These are phyloP conservation scores for Opisthograptis luteolata DNA, from an alignment of 2,888 invertebrate genomes.

Conservation along the genomic window DNA sequence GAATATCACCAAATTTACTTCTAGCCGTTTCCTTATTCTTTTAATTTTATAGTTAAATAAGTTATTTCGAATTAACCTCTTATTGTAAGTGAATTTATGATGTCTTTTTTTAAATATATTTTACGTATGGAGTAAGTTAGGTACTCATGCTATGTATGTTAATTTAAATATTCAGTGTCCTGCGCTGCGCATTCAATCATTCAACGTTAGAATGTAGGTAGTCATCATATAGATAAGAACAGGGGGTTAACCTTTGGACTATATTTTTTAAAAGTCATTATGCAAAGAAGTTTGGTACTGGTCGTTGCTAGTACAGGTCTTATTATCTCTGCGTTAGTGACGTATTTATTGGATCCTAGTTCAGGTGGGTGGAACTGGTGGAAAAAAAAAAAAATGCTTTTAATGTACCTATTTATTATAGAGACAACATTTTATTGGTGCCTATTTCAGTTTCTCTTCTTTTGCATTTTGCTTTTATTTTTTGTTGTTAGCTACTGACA, in stretches of 20 bases:
- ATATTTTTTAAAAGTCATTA: constrained; percentile 33
- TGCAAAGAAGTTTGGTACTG: constrained; percentile 41
- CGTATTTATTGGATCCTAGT: constrained; percentile 54
- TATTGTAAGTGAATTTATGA: background rate
- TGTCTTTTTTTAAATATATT: too few relatives aligned
- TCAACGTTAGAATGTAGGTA: background rate
- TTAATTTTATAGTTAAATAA: too few relatives aligned
- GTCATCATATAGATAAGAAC: constrained; percentile 9
- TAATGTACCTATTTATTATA: too few relatives aligned
- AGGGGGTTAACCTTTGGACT: constrained; percentile 61
- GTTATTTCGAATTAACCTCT: background rate
- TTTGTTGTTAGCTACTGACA: too few relatives aligned
- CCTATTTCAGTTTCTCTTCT: too few relatives aligned
- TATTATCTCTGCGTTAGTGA: constrained; percentile 56
- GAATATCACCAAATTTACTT: too few relatives aligned
- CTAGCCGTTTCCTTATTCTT: too few relatives aligned
- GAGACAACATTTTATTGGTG: too few relatives aligned
- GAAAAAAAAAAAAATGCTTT: too few relatives aligned
- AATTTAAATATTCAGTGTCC: background rate
- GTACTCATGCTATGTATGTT: background rate
- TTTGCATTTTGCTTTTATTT: too few relatives aligned
- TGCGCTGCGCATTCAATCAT: background rate
- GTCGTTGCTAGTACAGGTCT: constrained; percentile 49
- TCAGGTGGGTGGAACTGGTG: constrained; percentile 57
- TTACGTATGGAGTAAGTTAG: background rate